Evolutionary conservation across 2,113 vertebrate genomes (phyloP).

Genomic region (Euleptes europaea): DNA sequence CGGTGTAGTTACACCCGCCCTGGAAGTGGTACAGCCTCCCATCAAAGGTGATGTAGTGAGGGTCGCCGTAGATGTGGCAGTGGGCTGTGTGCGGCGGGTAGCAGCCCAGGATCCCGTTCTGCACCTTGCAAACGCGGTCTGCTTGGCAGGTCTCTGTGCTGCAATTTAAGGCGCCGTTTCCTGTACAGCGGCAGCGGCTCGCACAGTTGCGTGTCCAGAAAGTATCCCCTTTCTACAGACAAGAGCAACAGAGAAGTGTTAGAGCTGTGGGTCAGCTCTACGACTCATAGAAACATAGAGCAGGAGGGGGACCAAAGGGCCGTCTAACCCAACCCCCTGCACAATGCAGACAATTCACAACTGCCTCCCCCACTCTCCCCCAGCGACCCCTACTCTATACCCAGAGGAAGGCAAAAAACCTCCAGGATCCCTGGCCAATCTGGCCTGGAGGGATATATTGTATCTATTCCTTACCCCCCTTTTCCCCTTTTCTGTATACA

Average conservation of each 20-base stretch:
- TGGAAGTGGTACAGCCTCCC: conserved; percentile 81
- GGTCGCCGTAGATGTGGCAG: conserved; percentile 86
- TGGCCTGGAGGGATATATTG: too few relatives aligned
- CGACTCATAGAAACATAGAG: too few relatives aligned
- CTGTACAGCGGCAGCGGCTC: conserved; percentile 75
- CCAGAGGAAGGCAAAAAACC: too few relatives aligned
- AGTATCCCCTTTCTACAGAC: conserved; percentile 70
- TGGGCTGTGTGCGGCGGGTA: conserved; percentile 68
- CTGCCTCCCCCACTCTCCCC: too few relatives aligned
- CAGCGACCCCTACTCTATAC: too few relatives aligned
- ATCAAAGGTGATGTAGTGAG: conserved; percentile 88
- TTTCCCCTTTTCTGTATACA: too few relatives aligned
- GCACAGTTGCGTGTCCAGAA: conserved; percentile 72
- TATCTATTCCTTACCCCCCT: too few relatives aligned
- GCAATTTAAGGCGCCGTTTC: conserved; percentile 66
- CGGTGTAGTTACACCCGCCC: conserved; percentile 85
- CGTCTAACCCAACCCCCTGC: too few relatives aligned
- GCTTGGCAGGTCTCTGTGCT: conserved; percentile 61
- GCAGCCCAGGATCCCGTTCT: conserved; percentile 74
- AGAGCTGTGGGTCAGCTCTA: conserved; percentile 45
- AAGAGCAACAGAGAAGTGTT: not conserved
- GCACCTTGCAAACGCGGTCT: conserved; percentile 77
- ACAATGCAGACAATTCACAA: too few relatives aligned
- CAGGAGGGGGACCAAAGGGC: too few relatives aligned
- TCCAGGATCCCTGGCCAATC: too few relatives aligned